These are phyloP conservation scores for Aptenodytes patagonicus DNA, from an alignment of 2,113 vertebrate species.

Conservation along the genomic window DNA sequence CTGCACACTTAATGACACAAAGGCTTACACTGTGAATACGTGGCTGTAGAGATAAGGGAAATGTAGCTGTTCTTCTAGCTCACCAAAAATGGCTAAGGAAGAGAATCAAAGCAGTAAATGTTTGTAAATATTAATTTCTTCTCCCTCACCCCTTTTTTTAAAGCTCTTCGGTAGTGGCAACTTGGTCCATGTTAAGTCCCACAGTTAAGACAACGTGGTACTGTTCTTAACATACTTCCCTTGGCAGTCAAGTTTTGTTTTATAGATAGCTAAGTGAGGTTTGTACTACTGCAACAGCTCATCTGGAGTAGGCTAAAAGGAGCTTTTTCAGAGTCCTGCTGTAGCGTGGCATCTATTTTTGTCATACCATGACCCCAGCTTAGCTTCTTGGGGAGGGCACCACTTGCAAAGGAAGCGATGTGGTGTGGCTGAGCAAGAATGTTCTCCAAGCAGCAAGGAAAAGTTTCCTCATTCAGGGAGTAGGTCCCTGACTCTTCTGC, in stretches of 20 bases:
- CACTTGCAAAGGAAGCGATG: not conserved
- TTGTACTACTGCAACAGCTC: not conserved
- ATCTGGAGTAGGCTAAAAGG: not conserved
- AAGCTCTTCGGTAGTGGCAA: not conserved
- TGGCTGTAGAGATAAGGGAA: conserved; percentile 7
- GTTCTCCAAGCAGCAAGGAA: not conserved
- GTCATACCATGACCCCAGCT: not conserved
- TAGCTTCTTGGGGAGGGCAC: not conserved
- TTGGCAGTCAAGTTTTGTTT: not conserved
- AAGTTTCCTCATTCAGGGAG: not conserved
- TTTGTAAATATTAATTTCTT: not conserved
- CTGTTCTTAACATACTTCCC: not conserved
- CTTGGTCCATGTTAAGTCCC: fast-evolving
- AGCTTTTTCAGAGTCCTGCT: not conserved
- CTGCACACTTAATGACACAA: not conserved
- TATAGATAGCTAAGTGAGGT: not conserved
- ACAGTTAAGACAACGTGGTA: not conserved
- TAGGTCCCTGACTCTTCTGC: not conserved
- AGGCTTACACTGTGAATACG: not conserved
- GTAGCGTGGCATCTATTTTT: not conserved
- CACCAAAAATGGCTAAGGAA: not conserved
- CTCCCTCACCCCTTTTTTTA: not conserved
- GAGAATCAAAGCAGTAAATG: not conserved
- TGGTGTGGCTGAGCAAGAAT: not conserved
- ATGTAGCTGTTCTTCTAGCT: not conserved